Percentiles rank a stretch among this genome's conserved stretches.
Conservation (phyloP, 1,140 invertebrate genomes). For the Lethrus apterus region DNA sequence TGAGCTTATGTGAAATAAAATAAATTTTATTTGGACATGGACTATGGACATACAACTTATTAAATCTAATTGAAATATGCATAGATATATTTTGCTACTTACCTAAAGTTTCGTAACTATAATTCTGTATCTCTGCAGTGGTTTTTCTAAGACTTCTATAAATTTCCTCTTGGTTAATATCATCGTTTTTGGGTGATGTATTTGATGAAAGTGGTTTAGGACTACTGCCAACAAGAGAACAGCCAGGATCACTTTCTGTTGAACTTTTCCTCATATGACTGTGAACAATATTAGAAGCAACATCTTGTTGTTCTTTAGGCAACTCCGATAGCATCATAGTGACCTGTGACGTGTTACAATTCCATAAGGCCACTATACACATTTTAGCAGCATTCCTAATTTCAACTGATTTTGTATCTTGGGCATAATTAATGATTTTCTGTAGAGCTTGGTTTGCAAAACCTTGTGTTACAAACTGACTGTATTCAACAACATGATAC, state of each 20-base stretch:
- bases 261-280: slow-evolving; percentile 66
- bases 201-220: slow-evolving; percentile 41
- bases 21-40: too few species aligned
- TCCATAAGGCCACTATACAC: slow-evolving; percentile 79
- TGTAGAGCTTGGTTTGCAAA: slow-evolving; percentile 54
- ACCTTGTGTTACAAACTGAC: slow-evolving; percentile 38
- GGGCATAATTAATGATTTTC: slow-evolving; percentile 58
- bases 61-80: too few species aligned
- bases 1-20: too few species aligned
- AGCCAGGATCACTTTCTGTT: slow-evolving; percentile 44
- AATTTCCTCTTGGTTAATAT: slow-evolving; percentile 78
- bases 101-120: slow-evolving; percentile 58
- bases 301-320: slow-evolving; percentile 74
- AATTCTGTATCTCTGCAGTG: slow-evolving; percentile 89
- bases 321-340: slow-evolving; percentile 76
- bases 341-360: slow-evolving; percentile 80
- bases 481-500: slow-evolving; percentile 48
- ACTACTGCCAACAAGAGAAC: slow-evolving; percentile 29
- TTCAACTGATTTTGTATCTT: slow-evolving; percentile 67
- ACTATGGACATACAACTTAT: too few species aligned
- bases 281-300: slow-evolving; percentile 76
- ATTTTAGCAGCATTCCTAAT: slow-evolving; percentile 69
- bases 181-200: slow-evolving; percentile 54
- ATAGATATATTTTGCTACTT: slow-evolving; percentile 11
- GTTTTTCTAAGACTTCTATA: slow-evolving; percentile 81